A percentile compares a stretch with the other conserved stretches of the same genome.
These are phyloP conservation scores for Colletes latitarsis DNA, from an alignment of 1,140 invertebrate species.

Conservation along the genomic window DNA sequence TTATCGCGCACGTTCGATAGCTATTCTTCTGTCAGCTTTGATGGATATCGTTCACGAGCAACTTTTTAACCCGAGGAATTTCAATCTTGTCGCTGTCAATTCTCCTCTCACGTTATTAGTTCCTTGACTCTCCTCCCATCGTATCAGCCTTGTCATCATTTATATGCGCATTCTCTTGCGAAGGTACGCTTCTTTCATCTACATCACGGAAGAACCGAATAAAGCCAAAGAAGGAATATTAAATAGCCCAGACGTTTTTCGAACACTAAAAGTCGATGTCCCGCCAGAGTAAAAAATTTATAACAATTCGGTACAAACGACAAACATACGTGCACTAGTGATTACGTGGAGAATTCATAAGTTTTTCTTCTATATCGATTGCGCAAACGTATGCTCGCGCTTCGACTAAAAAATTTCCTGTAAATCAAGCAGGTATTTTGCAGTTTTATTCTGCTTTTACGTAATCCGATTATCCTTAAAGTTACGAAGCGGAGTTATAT, in stretches of 20 bases:
- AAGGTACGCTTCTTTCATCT: slow-evolving; percentile 25
- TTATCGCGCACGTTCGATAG: neutral
- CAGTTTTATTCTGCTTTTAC: neutral
- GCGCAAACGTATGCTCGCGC: too few species aligned
- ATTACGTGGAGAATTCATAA: neutral
- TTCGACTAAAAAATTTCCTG: too few species aligned
- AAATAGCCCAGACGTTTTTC: neutral
- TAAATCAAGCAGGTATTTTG: neutral
- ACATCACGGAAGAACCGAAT: slow-evolving; percentile 15
- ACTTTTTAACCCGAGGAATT: slow-evolving; percentile 64
- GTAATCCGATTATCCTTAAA: slow-evolving; percentile 9
- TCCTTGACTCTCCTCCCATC: slow-evolving; percentile 9
- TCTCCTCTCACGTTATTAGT: slow-evolving; percentile 31
- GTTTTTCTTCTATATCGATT: too few species aligned
- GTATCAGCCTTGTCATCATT: slow-evolving; percentile 25
- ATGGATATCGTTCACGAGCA: slow-evolving; percentile 32
- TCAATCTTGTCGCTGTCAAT: slow-evolving; percentile 67
- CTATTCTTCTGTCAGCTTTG: slow-evolving; percentile 13
- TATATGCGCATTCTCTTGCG: slow-evolving; percentile 15
- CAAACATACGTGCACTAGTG: too few species aligned
- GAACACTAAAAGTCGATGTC: neutral
- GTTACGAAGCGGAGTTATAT: neutral
- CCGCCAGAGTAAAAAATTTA: too few species aligned
- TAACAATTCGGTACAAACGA: too few species aligned
- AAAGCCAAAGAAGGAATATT: slow-evolving; percentile 11